Base-by-base conservation (phyloP, 1,140 invertebrate genomes). In the Achatina immaculata region DNA sequence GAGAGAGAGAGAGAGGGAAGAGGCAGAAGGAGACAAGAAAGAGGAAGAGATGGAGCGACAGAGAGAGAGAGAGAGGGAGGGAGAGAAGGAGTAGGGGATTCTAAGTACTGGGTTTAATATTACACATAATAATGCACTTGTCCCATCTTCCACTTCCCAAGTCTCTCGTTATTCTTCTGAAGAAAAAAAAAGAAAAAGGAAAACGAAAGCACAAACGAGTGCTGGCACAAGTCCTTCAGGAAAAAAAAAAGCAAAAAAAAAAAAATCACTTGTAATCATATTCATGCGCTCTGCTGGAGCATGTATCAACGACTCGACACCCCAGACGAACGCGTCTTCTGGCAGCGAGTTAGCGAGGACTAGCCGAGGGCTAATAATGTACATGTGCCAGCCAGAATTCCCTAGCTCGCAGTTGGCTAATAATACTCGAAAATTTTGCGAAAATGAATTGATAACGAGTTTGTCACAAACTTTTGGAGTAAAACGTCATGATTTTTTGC, bases 21-120 rank as follows among this genome's bases (percentile, higher is more conserved):
- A 31, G 34, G 62, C 62, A 45, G 51, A 58, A 76, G 45, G 42
- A 31, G 58, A 24, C 14, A 31, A 58, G 74, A 38, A 58, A 55
- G 77, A 43, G 40, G 14, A 31, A 73, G 40, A 43, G 71, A 43
- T 7, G 28, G 71, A 16, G 71, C 34, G 34, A 45, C 40, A 69
- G 65, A 28, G 40, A 69, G 77, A 69, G 77, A 71, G 66, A 72
- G 66, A 78, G 77, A 78, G 62, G 38, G 42, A 80, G 78, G 34
- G 78, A 71, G 66, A 71, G 66, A 71, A 66, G 19, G 77, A 78
- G 77, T 36, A 38, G 40, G 38, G 40, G 71, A 40, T 24, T 28
- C 14, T 14, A 9, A 68, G 65, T 11, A 68, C 14, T 14, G 31
- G 28, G 14, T 14, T 24, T 51, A 51, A 51, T 14, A 51, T n/a